Base-by-base conservation (phyloP, 2,113 vertebrate genomes). In the Peromyscus polionotus region DNA sequence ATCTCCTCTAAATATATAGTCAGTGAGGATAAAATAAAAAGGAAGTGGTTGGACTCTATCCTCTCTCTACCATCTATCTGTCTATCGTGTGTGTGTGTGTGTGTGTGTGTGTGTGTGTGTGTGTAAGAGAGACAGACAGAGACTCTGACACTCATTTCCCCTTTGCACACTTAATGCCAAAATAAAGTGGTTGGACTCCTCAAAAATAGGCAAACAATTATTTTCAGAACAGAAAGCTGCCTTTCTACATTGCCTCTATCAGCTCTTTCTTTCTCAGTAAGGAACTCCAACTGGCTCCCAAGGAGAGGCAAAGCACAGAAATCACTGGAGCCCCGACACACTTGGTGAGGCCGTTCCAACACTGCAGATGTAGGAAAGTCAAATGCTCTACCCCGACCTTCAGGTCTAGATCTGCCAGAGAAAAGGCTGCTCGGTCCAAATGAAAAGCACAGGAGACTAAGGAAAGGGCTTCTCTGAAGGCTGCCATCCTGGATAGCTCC, bases 171-270 rank as follows among this genome's bases (percentile, higher is more conserved):
- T 45, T 68, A 93, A 87, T 2, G 31, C 45, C 68, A 93, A 45
- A 93, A 90, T 36, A 51, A 11, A 73, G 70, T 57, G 61, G 7
- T 51, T 88, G 24, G 39, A 93, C 28, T 65, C 36, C 2, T 79
- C 36, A 28, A 75, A 95, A 91, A 65, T 2, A 26, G 39, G 54
- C n/a, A 90, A 88, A 57, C 1, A 19, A 48, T 89, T 86, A 65
- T 86, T 88, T 95, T 86, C 87, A 48, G 16, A 97, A 90, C 19
- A 54, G 31, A 54, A 33, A 54, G 28, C 77, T 80, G 85, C 39
- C 73, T 65, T 92, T n/a, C 89, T 75, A 33, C 4, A 17, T 73
- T 57, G 20, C 14, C 31, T 80, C 39, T 3, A 24, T 81, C 1
- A 7, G 26, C 36, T 81, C 19, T 81, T 88, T 92, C 65, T 7